Evolutionary conservation across 2,888 invertebrate genomes (phyloP).

Genomic region (Agrochola circellaris): DNA sequence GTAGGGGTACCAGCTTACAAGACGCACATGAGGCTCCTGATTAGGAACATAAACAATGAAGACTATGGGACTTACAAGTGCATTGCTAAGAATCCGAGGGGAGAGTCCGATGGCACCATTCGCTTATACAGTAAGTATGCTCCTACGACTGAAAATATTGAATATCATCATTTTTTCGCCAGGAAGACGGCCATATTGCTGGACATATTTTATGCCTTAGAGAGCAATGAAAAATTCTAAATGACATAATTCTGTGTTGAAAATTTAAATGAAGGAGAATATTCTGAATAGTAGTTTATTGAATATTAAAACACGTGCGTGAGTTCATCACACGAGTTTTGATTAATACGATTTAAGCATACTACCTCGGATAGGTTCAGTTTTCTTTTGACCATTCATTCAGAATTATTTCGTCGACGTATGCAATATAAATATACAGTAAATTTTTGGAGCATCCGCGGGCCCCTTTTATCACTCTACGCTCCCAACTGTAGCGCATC

Average conservation of each 20-base stretch:
- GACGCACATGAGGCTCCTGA: conserved; percentile 96
- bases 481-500: background rate
- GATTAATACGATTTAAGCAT: background rate
- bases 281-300: background rate
- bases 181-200: background rate
- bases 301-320: background rate
- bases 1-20: conserved; percentile 94
- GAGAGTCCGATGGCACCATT: conserved; percentile 97
- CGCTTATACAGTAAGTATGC: conserved; percentile 95
- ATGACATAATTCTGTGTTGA: background rate
- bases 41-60: conserved; percentile 93
- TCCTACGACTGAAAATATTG: background rate
- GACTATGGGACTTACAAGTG: conserved; percentile 97
- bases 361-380: background rate
- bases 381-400: background rate
- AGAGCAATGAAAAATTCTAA: background rate
- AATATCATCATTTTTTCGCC: background rate
- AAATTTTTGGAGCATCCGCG: background rate
- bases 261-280: background rate
- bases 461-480: background rate
- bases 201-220: background rate
- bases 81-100: conserved; percentile 96
- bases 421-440: background rate
- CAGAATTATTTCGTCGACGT: background rate
- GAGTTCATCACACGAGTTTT: background rate